Base-by-base conservation (phyloP, 1,140 invertebrate species). In the Papilio helenus region DNA sequence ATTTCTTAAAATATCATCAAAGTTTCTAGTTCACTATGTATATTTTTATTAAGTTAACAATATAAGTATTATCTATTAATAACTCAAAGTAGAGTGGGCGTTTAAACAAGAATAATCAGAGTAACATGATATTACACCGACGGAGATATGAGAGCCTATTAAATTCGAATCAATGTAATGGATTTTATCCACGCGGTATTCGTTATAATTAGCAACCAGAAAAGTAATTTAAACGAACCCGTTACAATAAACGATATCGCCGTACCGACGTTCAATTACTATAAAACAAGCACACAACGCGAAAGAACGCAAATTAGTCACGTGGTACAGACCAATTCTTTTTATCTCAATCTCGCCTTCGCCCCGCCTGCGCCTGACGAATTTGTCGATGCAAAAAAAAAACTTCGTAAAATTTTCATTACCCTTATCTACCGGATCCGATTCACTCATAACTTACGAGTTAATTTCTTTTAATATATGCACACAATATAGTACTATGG, bases 391-490 rank as follows among this genome's bases (percentile, higher is more conserved):
- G 42, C 46, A 82, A 82, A 84, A 88, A 89, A 89, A 91, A 90
- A 85, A 84, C 88, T 80, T 83, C 82, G 83, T 83, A 88, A 61
- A 77, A 92, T 90, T 93, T 92, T 90, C 92, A 92, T 93, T 92
- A 90, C 82, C 83, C 87, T 91, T 94, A 92, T 93, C 90, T 84
- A 79, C 74, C 79, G 81, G 78, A 88, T 89, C 86, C 84, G 85
- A 79, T 73, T 71, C 74, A 76, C 83, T 88, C 90, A 86, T 94
- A 92, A 93, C 86, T 93, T 93, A 81, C 84, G 82, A 87, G 87
- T 90, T 93, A 92, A 93, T 93, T 90, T 88, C 87, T 90, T 92
- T 92, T 93, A 92, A 93, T 91, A 93, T 92, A 89, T 89, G 88
- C 83, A 81, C 81, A 84, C 82, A 81, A 82, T 84, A 81, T 83